Percentiles rank a stretch among this genome's conserved stretches.
phyloP scores from a whole-genome alignment of 2,888 invertebrate genomes.

The Amiota minor region DNA sequence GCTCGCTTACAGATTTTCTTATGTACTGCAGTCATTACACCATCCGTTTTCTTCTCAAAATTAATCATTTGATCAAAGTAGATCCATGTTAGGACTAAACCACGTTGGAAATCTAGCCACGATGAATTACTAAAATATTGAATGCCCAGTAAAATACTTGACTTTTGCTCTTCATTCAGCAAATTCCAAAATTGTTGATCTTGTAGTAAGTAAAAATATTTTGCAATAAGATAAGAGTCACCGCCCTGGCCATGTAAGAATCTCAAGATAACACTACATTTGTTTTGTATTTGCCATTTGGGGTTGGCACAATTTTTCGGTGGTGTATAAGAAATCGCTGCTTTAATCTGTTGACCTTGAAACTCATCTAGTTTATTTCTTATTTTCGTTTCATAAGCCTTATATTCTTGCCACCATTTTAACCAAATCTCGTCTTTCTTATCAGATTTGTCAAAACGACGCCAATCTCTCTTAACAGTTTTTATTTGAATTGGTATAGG shows the following conservation, averaged over 20 bases:
- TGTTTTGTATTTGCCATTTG: too few species aligned
- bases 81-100: conserved; percentile 48
- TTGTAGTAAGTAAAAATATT: not conserved
- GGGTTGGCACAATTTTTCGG: too few species aligned
- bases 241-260: not conserved
- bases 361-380: not conserved
- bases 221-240: not conserved
- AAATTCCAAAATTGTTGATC: conserved; percentile 4
- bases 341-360: not conserved
- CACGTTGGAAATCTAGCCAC: conserved; percentile 32
- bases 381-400: conserved; percentile 48
- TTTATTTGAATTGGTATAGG: not conserved
- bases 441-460: not conserved
- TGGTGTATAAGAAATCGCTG: not conserved
- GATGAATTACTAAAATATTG: conserved; percentile 8
- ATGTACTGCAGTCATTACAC: not conserved
- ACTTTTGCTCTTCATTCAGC: conserved; percentile 2
- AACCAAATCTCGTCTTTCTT: conserved; percentile 46
- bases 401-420: conserved; percentile 49
- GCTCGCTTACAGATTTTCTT: not conserved
- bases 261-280: too few species aligned
- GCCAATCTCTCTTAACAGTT: conserved; percentile 1
- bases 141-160: conserved; percentile 17
- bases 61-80: conserved; percentile 42
- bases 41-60: conserved; percentile 2